Conservation (phyloP, 2,888 invertebrate species). For the Eretmocerus hayati region DNA sequence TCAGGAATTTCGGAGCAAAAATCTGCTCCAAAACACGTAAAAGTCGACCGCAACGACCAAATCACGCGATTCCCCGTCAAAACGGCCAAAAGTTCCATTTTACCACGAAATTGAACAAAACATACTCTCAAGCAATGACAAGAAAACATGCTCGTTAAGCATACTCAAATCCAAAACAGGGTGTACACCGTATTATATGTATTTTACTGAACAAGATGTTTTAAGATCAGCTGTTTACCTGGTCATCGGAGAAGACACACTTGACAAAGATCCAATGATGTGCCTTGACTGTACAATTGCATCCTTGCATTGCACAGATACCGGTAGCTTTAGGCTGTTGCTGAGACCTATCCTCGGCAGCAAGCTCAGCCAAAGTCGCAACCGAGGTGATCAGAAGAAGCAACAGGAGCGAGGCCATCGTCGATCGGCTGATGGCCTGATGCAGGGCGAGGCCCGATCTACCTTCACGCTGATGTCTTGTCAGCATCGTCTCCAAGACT, state of each 20-base stretch:
- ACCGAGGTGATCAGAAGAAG: background rate
- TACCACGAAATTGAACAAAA: no score
- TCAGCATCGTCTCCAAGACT: no score
- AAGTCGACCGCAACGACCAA: no score
- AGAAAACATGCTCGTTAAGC: no score
- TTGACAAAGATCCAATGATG: slow-evolving; percentile 60
- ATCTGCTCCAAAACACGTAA: no score
- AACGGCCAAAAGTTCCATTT: no score
- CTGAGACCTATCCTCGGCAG: background rate
- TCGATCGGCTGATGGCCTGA: background rate
- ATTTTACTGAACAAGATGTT: background rate
- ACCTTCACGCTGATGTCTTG: background rate
- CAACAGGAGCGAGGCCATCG: background rate
- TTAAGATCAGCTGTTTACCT: slow-evolving; percentile 56
- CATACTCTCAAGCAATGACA: no score
- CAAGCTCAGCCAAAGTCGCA: background rate
- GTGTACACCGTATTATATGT: no score
- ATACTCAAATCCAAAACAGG: no score
- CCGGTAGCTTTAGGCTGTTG: slow-evolving; percentile 28
- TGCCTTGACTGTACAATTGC: slow-evolving; percentile 54
- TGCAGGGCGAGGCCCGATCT: background rate
- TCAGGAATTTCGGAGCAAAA: no score
- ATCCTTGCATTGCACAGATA: slow-evolving; percentile 55
- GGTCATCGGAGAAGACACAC: slow-evolving; percentile 55
- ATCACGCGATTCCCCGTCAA: no score